Evolutionary conservation across 2,888 invertebrate genomes (phyloP), one percentile per base, ranked within the genome.

Genomic region (Lymantria dispar): DNA sequence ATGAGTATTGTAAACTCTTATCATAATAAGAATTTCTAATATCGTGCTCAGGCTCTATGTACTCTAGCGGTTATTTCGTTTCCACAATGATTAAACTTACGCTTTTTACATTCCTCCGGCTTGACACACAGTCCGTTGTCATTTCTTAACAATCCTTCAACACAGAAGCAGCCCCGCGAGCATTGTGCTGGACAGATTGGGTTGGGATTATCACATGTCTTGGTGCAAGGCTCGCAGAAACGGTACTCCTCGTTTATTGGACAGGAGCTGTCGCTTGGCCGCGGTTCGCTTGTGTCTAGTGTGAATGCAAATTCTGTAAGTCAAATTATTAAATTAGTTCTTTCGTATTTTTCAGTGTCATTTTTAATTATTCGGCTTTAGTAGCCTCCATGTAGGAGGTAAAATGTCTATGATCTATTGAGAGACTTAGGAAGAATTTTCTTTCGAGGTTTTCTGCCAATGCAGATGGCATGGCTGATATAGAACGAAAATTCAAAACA

Each of bases 101-200:
- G 38, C 13, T 72, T 79, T 1, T 74, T 60, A 50, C 86, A 86
- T 8, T 73, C 50, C 0, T 71, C 65, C 7, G 62, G 56, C 29
- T 54, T 50, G 8, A 85, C 80, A 48, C 87, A 87, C 12, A 45
- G 58, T 14, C 83, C 83, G 38, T 83, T 63, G 3, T 43, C 58
- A 30, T 85, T 74, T 36, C 78, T 64, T 43, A 85, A 62, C 38
- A 83, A 61, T 9, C 70, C 72, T 0, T 60, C 74, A 14, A 72
- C 75, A 50, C 87, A 87, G 78, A 84, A 86, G 68, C 87, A 87
- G 0, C 87, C 87, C 9, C 80, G 58, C 3, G 56, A 50, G 52
- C 87, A 87, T 54, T 85, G 85, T 0, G 85, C 85, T 0, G 85
- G 83, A 47, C 87, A 87, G 0, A 82, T 48, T 0, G 85, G 85